phyloP scores from a whole-genome alignment of 2,797 vertebrate species.

The Lagodon rhomboides region DNA sequence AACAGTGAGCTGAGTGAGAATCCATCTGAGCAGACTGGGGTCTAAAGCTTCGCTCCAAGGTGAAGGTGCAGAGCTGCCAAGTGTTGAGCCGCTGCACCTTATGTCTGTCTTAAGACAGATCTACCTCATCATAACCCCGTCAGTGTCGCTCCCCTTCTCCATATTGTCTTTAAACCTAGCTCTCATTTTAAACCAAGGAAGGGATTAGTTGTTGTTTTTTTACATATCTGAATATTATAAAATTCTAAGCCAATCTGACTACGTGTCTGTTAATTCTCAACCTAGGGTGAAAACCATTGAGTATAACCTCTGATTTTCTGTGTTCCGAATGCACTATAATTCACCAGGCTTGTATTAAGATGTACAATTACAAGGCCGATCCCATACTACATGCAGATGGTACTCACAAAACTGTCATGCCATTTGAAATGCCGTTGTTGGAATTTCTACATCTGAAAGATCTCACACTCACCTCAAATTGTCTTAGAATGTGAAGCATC shows the following conservation, averaged over 20 bases:
- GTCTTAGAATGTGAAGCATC: not conserved
- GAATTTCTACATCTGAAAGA: not conserved
- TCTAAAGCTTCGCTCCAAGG: constrained; percentile 29
- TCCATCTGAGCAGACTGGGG: constrained; percentile 21
- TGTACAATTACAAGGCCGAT: not conserved
- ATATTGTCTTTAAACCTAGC: not conserved
- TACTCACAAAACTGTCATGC: not conserved
- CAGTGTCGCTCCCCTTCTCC: not conserved
- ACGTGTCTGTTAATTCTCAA: not conserved
- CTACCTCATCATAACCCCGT: constrained; percentile 6
- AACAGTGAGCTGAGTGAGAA: constrained; percentile 35
- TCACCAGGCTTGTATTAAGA: not conserved
- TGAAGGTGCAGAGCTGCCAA: constrained; percentile 45
- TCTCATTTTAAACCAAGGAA: not conserved
- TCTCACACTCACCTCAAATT: constrained; percentile 7
- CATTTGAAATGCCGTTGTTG: not conserved
- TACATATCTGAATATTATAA: not conserved
- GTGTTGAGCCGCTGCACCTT: constrained; percentile 8
- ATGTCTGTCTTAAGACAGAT: constrained; percentile 25
- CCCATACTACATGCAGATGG: not conserved
- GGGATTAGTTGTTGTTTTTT: not conserved
- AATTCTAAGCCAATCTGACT: not conserved
- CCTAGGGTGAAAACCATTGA: constrained; percentile 1
- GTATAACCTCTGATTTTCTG: not conserved
- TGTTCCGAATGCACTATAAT: constrained; percentile 5